Conservation (phyloP, 1,140 invertebrate genomes). For the Drosophila funebris region DNA sequence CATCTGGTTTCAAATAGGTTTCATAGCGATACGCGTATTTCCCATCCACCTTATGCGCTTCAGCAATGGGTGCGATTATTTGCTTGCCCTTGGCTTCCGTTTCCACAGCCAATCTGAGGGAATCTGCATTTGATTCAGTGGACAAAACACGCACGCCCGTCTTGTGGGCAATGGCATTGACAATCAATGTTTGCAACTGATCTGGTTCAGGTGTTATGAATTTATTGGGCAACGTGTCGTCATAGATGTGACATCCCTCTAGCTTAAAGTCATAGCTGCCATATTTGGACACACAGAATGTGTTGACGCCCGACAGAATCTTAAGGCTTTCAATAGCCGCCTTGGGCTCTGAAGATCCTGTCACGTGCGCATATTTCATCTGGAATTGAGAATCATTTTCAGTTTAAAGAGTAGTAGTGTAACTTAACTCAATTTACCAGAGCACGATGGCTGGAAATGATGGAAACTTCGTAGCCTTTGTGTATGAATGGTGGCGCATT, state of each 20-base stretch:
- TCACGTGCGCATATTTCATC: slow-evolving; percentile 71
- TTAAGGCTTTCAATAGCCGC: slow-evolving; percentile 67
- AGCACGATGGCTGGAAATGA: slow-evolving; percentile 89
- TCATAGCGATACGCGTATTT: slow-evolving; percentile 85
- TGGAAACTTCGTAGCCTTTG: slow-evolving; percentile 88
- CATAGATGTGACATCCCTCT: slow-evolving; percentile 93
- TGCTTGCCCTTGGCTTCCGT: slow-evolving; percentile 75
- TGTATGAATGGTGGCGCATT: slow-evolving; percentile 90
- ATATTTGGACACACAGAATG: slow-evolving; percentile 88
- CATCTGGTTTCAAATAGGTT: slow-evolving; percentile 85
- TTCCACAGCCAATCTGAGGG: slow-evolving; percentile 79
- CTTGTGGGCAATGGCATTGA: slow-evolving; percentile 84
- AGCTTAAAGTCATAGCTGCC: slow-evolving; percentile 91
- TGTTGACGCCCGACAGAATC: slow-evolving; percentile 84
- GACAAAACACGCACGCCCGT: slow-evolving; percentile 83
- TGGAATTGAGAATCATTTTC: slow-evolving; percentile 1
- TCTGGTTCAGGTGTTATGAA: slow-evolving; percentile 71
- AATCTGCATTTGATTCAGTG: slow-evolving; percentile 75
- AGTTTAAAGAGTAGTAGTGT: neutral
- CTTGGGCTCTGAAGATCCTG: slow-evolving; percentile 46
- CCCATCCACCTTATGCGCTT: slow-evolving; percentile 75
- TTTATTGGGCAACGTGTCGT: slow-evolving; percentile 80
- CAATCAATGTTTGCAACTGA: slow-evolving; percentile 70
- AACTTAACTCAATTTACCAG: slow-evolving; percentile 34
- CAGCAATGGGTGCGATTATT: slow-evolving; percentile 77